phyloP scores from a whole-genome alignment of 2,113 vertebrate genomes.

The Podilymbus podiceps region DNA sequence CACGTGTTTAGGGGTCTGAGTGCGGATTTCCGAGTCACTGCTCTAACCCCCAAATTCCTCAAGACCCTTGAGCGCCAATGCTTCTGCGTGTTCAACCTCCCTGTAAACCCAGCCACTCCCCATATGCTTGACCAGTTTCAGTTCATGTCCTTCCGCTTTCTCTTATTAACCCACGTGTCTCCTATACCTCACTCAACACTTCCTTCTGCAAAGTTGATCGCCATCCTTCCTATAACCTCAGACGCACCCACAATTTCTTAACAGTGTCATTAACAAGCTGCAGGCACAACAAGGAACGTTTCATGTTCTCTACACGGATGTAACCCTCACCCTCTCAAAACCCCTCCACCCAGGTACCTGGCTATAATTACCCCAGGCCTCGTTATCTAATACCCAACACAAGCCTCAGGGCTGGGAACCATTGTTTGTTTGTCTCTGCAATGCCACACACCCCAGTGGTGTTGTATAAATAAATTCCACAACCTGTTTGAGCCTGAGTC shows the following conservation, averaged over 20 bases:
- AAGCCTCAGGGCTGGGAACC: conserved; percentile 18
- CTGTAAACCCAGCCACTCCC: not conserved
- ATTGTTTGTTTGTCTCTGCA: not conserved
- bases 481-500: conserved; percentile 48
- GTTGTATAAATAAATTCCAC: conserved; percentile 47
- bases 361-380: not conserved
- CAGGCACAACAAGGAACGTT: not conserved
- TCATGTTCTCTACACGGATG: not conserved
- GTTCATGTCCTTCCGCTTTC: conserved; percentile 1
- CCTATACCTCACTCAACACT: not conserved
- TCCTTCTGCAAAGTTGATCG: conserved; percentile 19
- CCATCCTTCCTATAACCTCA: not conserved
- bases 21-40: not conserved
- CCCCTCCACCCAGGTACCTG: conserved; percentile 32
- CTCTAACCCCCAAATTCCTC: not conserved
- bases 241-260: not conserved
- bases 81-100: rapidly evolving
- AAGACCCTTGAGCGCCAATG: not conserved
- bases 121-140: not conserved
- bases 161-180: not conserved
- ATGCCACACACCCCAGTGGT: not conserved
- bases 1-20: rapidly evolving
- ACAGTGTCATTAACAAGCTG: not conserved
- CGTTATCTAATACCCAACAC: not conserved
- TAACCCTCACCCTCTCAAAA: not conserved